A percentile compares a stretch with the other conserved stretches of the same genome.
phyloP scores from a whole-genome alignment of 2,888 invertebrate species.

The Chrysolina haemoptera region DNA sequence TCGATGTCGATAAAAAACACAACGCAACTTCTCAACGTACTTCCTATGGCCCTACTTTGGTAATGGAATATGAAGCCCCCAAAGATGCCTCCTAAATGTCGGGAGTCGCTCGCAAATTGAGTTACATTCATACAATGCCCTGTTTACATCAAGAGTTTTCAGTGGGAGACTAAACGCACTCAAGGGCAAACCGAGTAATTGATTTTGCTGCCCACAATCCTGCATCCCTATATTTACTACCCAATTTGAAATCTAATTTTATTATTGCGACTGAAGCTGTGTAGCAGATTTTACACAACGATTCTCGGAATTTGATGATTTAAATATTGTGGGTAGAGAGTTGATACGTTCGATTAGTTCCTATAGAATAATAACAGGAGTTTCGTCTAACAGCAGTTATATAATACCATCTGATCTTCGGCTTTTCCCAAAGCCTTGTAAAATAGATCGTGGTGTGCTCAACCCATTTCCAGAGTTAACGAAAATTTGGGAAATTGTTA shows the following conservation, averaged over 20 bases:
- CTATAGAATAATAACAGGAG: too few relatives aligned
- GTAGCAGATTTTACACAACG: background rate
- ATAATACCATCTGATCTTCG: too few relatives aligned
- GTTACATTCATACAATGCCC: slow-evolving; percentile 66
- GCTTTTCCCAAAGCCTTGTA: too few relatives aligned
- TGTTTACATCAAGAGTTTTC: slow-evolving; percentile 66
- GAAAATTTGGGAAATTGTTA: too few relatives aligned
- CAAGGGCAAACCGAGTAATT: slow-evolving; percentile 58
- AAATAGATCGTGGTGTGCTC: too few relatives aligned
- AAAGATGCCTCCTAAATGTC: slow-evolving; percentile 63
- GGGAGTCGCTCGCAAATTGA: slow-evolving; percentile 65
- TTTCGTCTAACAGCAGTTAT: too few relatives aligned
- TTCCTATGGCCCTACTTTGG: slow-evolving; percentile 23
- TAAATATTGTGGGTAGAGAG: too few relatives aligned
- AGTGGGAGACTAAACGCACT: slow-evolving; percentile 55
- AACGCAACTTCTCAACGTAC: background rate
- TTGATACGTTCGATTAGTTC: too few relatives aligned
- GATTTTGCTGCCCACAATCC: slow-evolving; percentile 52
- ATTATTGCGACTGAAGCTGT: slow-evolving; percentile 24
- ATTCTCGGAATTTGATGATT: background rate
- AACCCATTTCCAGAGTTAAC: too few relatives aligned
- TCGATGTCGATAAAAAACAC: background rate
- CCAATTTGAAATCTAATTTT: slow-evolving; percentile 49
- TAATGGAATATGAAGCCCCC: slow-evolving; percentile 66
- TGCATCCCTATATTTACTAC: slow-evolving; percentile 52